These are phyloP conservation scores for Colletes latitarsis DNA, from an alignment of 1,140 invertebrate species.

Conservation along the genomic window DNA sequence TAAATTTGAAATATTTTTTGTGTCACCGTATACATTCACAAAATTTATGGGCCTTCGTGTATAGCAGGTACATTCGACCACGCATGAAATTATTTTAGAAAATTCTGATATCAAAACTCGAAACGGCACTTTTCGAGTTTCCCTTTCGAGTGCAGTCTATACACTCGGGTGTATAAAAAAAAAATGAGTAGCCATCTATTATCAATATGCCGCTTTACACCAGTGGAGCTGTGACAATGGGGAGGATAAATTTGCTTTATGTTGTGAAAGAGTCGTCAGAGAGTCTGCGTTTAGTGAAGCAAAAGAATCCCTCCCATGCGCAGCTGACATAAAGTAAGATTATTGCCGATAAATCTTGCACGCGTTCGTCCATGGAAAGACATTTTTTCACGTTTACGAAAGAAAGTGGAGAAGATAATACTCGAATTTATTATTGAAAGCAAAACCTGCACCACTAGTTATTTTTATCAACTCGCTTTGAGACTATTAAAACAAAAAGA, in stretches of 20 bases:
- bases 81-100: background rate
- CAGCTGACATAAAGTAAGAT: constrained; percentile 27
- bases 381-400: background rate
- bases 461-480: background rate
- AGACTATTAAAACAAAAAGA: too few species aligned
- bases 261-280: constrained; percentile 41
- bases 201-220: constrained; percentile 15
- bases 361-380: background rate
- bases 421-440: background rate
- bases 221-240: constrained; percentile 9
- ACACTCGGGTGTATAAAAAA: too few species aligned
- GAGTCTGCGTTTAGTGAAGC: constrained; percentile 33
- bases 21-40: too few species aligned
- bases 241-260: constrained; percentile 38
- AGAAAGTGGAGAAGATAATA: background rate
- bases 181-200: constrained; percentile 14
- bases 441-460: background rate
- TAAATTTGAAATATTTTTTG: too few species aligned
- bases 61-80: too few species aligned
- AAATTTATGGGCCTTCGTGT: too few species aligned
- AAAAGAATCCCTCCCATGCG: constrained; percentile 8
- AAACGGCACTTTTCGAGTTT: background rate
- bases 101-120: background rate
- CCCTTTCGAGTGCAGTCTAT: background rate
- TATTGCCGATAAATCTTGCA: constrained; percentile 32